A percentile compares a stretch with the other conserved stretches of the same genome.
Evolutionary conservation across 2,888 invertebrate species (phyloP).

Genomic region (Ditula angustiorana): DNA sequence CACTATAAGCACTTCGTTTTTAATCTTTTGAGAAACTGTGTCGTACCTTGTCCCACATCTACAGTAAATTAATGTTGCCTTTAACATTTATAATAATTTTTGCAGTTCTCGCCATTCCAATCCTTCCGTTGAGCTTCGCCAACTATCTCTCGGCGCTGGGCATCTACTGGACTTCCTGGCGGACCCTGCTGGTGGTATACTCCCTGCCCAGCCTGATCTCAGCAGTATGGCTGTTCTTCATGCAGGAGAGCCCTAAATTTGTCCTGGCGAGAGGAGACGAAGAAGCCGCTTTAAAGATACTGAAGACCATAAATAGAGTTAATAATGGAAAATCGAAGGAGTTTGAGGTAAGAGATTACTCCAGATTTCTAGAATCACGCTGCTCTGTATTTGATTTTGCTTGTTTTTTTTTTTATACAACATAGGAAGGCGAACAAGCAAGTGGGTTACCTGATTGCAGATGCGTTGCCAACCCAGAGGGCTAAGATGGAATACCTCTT

Average conservation of each 20-base stretch:
- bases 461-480: too few species aligned
- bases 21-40: too few species aligned
- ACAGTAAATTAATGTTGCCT: too few species aligned
- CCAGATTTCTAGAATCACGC: background rate
- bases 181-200: slow-evolving; percentile 88
- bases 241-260: slow-evolving; percentile 93
- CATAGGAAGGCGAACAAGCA: too few species aligned
- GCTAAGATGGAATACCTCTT: too few species aligned
- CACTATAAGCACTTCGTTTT: too few species aligned
- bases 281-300: slow-evolving; percentile 79
- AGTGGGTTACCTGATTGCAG: too few species aligned
- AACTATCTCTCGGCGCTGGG: slow-evolving; percentile 66
- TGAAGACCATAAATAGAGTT: slow-evolving; percentile 61
- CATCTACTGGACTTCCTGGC: slow-evolving; percentile 89
- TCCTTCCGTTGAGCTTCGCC: slow-evolving; percentile 85
- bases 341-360: slow-evolving; percentile 57
- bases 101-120: slow-evolving; percentile 86
- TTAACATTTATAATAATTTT: too few species aligned
- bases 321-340: slow-evolving; percentile 55
- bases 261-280: slow-evolving; percentile 85
- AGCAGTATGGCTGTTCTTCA: slow-evolving; percentile 80
- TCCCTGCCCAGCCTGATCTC: slow-evolving; percentile 87
- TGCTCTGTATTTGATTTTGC: too few species aligned
- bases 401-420: too few species aligned
- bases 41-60: too few species aligned